Evolutionary conservation across 2,888 invertebrate genomes (phyloP), one percentile per base, ranked within the genome.

Genomic region (Monochamus alternatus): DNA sequence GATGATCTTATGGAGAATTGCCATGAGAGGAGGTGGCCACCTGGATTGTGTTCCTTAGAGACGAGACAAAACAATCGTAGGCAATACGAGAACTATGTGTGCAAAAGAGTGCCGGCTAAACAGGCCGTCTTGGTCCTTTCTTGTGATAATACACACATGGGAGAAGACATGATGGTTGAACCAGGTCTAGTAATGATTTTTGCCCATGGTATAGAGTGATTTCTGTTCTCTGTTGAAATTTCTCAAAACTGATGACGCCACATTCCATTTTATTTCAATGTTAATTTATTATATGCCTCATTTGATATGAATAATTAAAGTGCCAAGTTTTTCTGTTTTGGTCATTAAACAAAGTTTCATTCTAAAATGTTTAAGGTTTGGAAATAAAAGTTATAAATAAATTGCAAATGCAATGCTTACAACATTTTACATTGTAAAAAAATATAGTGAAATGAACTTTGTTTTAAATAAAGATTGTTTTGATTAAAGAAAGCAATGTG

Each of bases 151-250:
- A 92, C 94, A 3, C 98, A 98, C 88, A 97, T 98, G 92, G 95
- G 96, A 74, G 97, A 97, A 80, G 97, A 98, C 85, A 96, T 98
- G 93, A 97, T 98, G 93, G 93, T 97, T 58, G 97, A 98, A 84
- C 98, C 98, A 0, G 98, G 98, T 1, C 92, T 98, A 80, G 98
- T 98, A 69, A 98, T 98, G 98, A 98, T 98, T 86, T 98, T 98
- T 90, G 98, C 98, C 77, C 98, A 98, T 89, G 98, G 98, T 78
- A 97, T 98, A 83, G 96, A 96, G 89, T 96, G 62, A 80, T 51
- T 72, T 59, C 58, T 22, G 31, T 30, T 43, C 44, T 22, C 30
- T 52, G 14, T 55, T 32, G 55, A 38, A 12, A 30, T 5, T 22
- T 22, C 1, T 22, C 22, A 38, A 38, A 38, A 38, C 38, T 4